Evolutionary conservation across 2,113 vertebrate genomes (phyloP).

Genomic region (Canis aureus): DNA sequence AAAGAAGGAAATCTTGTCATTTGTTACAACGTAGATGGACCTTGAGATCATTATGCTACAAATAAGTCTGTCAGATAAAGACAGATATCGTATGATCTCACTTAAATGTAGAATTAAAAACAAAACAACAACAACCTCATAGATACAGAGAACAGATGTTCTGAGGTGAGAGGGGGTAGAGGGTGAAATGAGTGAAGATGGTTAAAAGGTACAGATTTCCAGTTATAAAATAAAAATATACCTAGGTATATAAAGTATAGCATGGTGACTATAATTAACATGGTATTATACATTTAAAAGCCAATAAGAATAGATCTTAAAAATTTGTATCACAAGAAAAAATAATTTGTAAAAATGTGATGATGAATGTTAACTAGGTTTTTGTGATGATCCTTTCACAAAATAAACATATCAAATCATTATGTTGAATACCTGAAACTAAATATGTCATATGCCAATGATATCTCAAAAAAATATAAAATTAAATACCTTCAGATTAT

Average conservation of each 20-base stretch:
- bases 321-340: background rate
- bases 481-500: slow-evolving; percentile 93
- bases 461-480: slow-evolving; percentile 20
- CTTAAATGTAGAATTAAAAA: background rate
- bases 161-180: background rate
- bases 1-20: background rate
- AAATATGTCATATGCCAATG: background rate
- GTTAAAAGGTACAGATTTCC: background rate
- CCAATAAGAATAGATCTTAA: background rate
- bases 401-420: background rate
- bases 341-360: background rate
- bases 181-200: background rate
- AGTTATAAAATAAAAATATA: background rate
- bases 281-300: background rate
- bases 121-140: background rate
- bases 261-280: background rate
- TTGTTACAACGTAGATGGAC: background rate
- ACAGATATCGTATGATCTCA: background rate
- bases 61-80: background rate
- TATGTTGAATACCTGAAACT: background rate
- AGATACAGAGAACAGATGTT: background rate
- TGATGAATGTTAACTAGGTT: background rate
- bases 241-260: background rate
- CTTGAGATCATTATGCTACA: background rate
- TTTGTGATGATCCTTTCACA: background rate